These are phyloP conservation scores for Macaca nemestrina DNA, from an alignment of 2,113 vertebrate species.

Conservation along the genomic window DNA sequence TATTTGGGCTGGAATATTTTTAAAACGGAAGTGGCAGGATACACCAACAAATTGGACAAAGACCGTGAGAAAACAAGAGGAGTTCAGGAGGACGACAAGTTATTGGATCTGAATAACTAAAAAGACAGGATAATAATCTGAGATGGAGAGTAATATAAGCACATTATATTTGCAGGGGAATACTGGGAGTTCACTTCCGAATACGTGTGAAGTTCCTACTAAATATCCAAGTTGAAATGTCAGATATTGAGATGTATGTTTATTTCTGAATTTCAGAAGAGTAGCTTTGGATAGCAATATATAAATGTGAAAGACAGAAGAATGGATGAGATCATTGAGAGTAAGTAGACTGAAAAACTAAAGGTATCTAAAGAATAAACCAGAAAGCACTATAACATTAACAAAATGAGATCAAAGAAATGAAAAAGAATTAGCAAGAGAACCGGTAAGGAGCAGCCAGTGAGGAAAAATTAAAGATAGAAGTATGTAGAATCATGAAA, in stretches of 20 bases:
- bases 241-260: background rate
- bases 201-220: background rate
- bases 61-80: background rate
- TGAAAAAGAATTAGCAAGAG: background rate
- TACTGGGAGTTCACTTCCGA: background rate
- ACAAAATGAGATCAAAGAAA: background rate
- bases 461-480: background rate
- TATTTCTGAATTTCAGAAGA: conserved; percentile 1
- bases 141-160: background rate
- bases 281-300: background rate
- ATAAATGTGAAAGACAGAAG: background rate
- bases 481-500: background rate
- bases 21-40: background rate
- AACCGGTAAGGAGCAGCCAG: background rate
- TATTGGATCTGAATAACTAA: background rate
- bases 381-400: background rate
- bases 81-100: background rate
- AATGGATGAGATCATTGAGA: background rate
- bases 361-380: background rate
- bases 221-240: background rate
- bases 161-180: background rate
- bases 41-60: background rate
- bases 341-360: background rate
- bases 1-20: background rate
- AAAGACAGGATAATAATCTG: background rate